Percentiles rank a stretch among this genome's conserved stretches.
phyloP scores from a whole-genome alignment of 2,888 invertebrate species.

The Ethmia dodecea region DNA sequence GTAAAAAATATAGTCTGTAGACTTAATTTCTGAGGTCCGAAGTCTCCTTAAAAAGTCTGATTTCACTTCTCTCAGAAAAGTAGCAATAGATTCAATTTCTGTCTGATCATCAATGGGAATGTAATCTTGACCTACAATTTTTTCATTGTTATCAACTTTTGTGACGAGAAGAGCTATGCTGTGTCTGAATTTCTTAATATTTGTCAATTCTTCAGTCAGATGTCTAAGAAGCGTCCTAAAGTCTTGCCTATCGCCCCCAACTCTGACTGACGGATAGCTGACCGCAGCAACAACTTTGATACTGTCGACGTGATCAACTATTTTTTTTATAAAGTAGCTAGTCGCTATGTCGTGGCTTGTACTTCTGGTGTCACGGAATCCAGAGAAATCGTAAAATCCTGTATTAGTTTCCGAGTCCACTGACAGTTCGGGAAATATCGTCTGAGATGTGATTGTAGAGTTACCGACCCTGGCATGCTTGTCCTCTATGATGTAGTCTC shows the following conservation, averaged over 20 bases:
- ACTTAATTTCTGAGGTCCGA: background rate
- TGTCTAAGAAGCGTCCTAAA: background rate
- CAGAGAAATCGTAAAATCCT: slow-evolving; percentile 1
- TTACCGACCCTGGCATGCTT: background rate
- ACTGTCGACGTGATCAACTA: background rate
- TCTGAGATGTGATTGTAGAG: background rate
- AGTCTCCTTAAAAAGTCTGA: background rate
- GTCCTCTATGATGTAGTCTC: background rate
- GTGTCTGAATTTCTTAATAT: background rate
- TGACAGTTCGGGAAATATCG: slow-evolving; percentile 1
- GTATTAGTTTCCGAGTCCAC: background rate
- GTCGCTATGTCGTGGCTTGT: background rate
- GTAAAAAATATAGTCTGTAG: background rate
- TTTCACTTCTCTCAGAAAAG: background rate
- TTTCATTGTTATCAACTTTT: slow-evolving; percentile 4
- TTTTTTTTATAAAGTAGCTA: slow-evolving; percentile 1
- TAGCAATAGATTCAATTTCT: background rate
- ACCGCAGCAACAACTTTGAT: slow-evolving; percentile 1
- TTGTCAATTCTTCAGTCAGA: background rate
- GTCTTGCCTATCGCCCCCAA: slow-evolving; percentile 1
- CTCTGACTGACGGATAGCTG: slow-evolving; percentile 1
- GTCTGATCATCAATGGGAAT: background rate
- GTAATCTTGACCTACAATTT: background rate
- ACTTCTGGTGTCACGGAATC: slow-evolving; percentile 3
- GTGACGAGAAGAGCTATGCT: slow-evolving; percentile 1